A percentile compares a stretch with the other conserved stretches of the same genome.
phyloP scores from a whole-genome alignment of 1,140 invertebrate species.

The Probaryconus sp. region DNA sequence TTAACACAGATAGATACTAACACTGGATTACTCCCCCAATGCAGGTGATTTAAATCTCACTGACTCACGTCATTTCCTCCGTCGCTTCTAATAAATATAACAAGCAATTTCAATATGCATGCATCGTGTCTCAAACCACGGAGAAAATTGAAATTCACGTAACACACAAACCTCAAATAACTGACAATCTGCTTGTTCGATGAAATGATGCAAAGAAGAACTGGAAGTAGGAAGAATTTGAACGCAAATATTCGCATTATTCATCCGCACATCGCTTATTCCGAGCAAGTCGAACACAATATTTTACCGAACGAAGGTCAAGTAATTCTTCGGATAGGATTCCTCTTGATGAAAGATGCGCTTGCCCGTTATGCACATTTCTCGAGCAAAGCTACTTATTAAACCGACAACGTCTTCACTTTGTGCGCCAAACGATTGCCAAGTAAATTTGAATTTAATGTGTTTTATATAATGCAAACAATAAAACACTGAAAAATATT shows the following conservation, averaged over 20 bases:
- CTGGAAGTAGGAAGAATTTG: conserved; percentile 33
- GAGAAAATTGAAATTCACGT: conserved; percentile 25
- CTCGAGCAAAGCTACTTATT: conserved; percentile 22
- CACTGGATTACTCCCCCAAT: no score
- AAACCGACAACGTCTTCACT: conserved; percentile 38
- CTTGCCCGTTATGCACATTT: conserved; percentile 32
- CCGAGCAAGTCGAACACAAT: conserved; percentile 24
- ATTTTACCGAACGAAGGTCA: conserved; percentile 48
- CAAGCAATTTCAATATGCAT: conserved; percentile 4
- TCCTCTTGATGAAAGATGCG: conserved; percentile 18
- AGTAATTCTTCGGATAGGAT: conserved; percentile 41
- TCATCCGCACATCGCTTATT: conserved; percentile 33
- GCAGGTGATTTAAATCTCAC: no score
- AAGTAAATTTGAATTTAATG: no score
- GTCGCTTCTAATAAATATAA: conserved; percentile 15
- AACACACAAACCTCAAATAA: conserved; percentile 40
- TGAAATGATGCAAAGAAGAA: conserved; percentile 39
- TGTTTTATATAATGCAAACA: no score
- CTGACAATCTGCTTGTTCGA: conserved; percentile 32
- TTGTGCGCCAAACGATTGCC: conserved; percentile 16
- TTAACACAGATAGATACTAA: no score
- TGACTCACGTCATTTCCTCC: no score
- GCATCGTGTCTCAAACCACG: not conserved
- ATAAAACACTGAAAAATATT: no score
- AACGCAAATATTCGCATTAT: conserved; percentile 39